Base-by-base conservation (phyloP, 2,888 invertebrate genomes). In the Idaea biselata region DNA sequence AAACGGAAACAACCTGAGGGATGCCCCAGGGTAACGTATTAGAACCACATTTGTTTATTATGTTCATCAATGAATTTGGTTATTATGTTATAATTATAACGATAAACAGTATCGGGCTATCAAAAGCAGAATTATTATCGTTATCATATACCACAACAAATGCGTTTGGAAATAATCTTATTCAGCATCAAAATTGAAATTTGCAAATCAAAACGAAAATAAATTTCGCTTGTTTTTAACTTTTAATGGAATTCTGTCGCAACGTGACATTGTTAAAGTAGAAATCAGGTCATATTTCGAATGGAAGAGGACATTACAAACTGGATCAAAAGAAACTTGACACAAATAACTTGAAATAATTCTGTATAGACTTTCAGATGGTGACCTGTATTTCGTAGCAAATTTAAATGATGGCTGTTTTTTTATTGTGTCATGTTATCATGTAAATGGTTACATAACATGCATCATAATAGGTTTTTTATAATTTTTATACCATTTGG, bases 181-280 rank as follows among this genome's bases (percentile, higher is more conserved):
- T 44, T 44, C 11, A 63, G 17, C 16, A 18, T 59, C 18, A 56
- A 16, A 31, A 58, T 32, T 55, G 17, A 58, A 58, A 17, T 8
- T n/a, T 60, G 44, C 44, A 44, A 44, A 44, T 44, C 44, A 44
- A 44, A 44, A 44, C 44, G 44, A 44, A 44, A 44, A 44, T 44
- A 44, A 44, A 44, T 44, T 44, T 44, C 44, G 44, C 44, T 44
- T 44, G 44, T 44, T 44, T 44, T 44, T 8, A 44, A 8, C 14
- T 44, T 44, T 44, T 8, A 32, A 8, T 44, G 14, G 6, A 44
- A 44, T 44, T 44, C 44, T 44, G 6, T 44, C 44, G 44, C 44
- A 44, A 44, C 44, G 11, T 44, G 44, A 44, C 44, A 44, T 44
- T 44, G 44, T 14, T 44, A 44, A 44, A 44, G 44, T 44, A 11